Evolutionary conservation across 2,888 invertebrate species (phyloP).

Genomic region (Nephrotoma appendiculata): DNA sequence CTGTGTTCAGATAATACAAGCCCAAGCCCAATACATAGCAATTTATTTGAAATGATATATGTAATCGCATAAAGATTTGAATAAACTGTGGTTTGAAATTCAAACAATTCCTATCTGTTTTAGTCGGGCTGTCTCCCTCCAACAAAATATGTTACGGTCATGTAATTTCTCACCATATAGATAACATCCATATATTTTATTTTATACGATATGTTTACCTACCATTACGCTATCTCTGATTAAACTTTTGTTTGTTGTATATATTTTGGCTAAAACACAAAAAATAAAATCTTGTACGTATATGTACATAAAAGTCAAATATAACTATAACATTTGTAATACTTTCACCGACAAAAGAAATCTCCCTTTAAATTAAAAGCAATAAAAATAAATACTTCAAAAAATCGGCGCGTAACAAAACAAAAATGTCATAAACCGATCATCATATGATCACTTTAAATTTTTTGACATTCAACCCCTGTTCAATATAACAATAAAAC

Average conservation of each 20-base stretch:
- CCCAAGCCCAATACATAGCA: no score
- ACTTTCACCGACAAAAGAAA: not conserved
- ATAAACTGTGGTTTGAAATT: not conserved
- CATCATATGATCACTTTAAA: not conserved
- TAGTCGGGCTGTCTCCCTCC: not conserved
- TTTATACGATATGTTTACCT: not conserved
- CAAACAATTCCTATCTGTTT: not conserved
- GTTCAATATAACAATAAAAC: slow-evolving; percentile 2
- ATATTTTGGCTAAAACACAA: not conserved
- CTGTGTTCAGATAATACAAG: no score
- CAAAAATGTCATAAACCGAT: slow-evolving; percentile 2
- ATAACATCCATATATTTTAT: not conserved
- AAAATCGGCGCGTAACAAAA: not conserved
- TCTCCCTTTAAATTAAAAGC: not conserved
- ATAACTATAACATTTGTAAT: not conserved
- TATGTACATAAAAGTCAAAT: not conserved
- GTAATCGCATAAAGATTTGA: not conserved
- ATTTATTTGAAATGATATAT: not conserved
- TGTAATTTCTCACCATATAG: not conserved
- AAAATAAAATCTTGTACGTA: not conserved
- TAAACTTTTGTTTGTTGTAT: not conserved
- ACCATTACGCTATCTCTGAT: not conserved
- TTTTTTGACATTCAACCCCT: not conserved
- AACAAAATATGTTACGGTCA: not conserved
- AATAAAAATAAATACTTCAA: not conserved